phyloP scores from a whole-genome alignment of 2,113 vertebrate species.

The Oreamnos americanus region DNA sequence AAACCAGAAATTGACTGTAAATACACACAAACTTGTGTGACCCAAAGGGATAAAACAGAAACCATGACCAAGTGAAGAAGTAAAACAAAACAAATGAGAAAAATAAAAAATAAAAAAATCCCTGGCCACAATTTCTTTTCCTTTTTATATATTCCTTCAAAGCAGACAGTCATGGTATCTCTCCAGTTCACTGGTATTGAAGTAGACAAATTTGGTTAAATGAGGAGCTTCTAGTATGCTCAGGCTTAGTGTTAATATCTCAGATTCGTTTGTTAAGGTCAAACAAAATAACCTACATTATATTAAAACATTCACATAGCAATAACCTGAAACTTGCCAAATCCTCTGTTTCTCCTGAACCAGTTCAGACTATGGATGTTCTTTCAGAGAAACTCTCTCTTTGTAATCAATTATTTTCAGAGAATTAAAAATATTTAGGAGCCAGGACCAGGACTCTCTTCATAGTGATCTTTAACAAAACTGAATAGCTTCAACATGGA shows the following conservation, averaged over 20 bases:
- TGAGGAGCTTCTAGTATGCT: constrained; percentile 34
- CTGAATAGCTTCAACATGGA: background rate
- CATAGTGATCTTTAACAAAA: constrained; percentile 28
- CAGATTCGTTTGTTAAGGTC: constrained; percentile 48
- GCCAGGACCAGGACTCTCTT: constrained; percentile 8
- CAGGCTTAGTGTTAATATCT: constrained; percentile 40
- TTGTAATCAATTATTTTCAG: constrained; percentile 48
- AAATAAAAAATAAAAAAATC: background rate
- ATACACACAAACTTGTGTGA: background rate
- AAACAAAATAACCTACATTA: constrained; percentile 52
- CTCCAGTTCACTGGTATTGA: constrained; percentile 32
- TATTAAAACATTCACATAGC: constrained; percentile 31
- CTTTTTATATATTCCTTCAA: background rate
- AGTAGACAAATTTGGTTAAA: constrained; percentile 58
- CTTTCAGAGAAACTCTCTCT: constrained; percentile 54
- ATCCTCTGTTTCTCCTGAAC: constrained; percentile 63
- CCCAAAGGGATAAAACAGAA: background rate
- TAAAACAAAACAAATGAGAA: background rate
- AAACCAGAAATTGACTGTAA: background rate
- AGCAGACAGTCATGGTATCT: constrained; percentile 10
- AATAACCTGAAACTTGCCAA: constrained; percentile 65
- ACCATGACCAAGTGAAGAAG: background rate
- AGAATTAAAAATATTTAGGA: constrained; percentile 13
- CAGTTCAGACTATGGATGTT: constrained; percentile 43
- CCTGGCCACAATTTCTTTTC: background rate